These are phyloP conservation scores for Phyllotreta cruciferae DNA, from an alignment of 2,888 invertebrate genomes.

Conservation along the genomic window DNA sequence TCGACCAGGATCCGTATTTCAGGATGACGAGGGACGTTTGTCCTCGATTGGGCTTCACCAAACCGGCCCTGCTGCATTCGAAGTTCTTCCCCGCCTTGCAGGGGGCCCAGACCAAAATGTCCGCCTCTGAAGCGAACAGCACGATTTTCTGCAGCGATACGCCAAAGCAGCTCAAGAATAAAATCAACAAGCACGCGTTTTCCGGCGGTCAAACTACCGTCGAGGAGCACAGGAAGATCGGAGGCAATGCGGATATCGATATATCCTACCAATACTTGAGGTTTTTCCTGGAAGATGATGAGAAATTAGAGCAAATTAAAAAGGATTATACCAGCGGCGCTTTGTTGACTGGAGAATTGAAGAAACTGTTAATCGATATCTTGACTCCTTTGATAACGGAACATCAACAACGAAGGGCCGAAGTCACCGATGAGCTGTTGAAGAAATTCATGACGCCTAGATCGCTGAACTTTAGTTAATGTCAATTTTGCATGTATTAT, in stretches of 20 bases:
- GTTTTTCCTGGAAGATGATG: constrained; percentile 96
- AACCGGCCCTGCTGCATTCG: constrained; percentile 84
- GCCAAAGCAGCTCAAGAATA: constrained; percentile 93
- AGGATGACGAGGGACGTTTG: constrained; percentile 99
- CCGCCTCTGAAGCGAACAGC: constrained; percentile 91
- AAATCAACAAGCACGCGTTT: constrained; percentile 97
- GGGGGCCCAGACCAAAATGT: constrained; percentile 98
- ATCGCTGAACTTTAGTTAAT: constrained; percentile 68
- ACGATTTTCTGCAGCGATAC: constrained; percentile 96
- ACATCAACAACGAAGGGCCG: constrained; percentile 82
- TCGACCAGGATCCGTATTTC: constrained; percentile 99
- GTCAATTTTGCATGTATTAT: not conserved
- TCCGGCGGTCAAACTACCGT: constrained; percentile 94
- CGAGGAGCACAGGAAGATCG: constrained; percentile 88
- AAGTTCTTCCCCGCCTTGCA: constrained; percentile 75
- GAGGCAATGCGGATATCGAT: constrained; percentile 97
- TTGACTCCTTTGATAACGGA: constrained; percentile 78
- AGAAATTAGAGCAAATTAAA: constrained; percentile 71
- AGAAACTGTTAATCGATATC: constrained; percentile 85
- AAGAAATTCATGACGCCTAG: constrained; percentile 85
- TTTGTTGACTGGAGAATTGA: constrained; percentile 93
- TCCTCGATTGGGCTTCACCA: constrained; percentile 85
- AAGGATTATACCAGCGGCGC: constrained; percentile 86
- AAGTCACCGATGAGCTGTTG: constrained; percentile 85
- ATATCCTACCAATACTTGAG: constrained; percentile 93